These are phyloP conservation scores for Apocheima hispidaria DNA, from an alignment of 2,888 invertebrate genomes.

Conservation along the genomic window DNA sequence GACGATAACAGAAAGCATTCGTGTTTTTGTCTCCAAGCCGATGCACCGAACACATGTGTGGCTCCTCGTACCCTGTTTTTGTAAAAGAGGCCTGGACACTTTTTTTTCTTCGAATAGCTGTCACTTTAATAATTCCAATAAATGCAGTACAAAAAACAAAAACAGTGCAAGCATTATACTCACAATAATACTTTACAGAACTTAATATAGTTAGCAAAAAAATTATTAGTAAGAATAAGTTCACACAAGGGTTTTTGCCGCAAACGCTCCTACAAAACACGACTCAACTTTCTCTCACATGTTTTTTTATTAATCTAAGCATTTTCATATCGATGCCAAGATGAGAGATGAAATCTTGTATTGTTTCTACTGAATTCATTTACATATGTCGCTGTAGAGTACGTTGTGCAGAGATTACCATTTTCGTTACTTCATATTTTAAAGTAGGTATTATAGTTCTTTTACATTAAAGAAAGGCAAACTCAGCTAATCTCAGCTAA, in stretches of 20 bases:
- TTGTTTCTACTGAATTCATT: conserved; percentile 32
- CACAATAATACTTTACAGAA: no score
- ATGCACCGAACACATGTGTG: no score
- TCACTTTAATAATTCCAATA: not conserved
- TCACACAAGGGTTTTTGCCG: not conserved
- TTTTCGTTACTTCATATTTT: conserved; percentile 5
- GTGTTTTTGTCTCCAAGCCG: conserved; percentile 34
- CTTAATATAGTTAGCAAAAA: no score
- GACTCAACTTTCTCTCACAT: not conserved
- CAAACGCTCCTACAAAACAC: not conserved
- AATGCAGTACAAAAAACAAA: not conserved
- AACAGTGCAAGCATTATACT: not conserved
- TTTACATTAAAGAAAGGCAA: not conserved
- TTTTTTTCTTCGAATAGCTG: conserved; percentile 6
- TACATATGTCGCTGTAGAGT: conserved; percentile 19
- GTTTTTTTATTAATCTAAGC: no score
- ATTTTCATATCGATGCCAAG: conserved; percentile 20
- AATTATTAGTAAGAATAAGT: no score
- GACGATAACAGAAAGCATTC: conserved; percentile 18
- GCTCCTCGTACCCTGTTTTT: not conserved
- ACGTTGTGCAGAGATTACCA: conserved; percentile 3
- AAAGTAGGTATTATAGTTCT: not conserved
- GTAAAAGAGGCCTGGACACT: not conserved
- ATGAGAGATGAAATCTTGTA: conserved; percentile 16
- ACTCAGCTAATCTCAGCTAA: conserved; percentile 2